Evolutionary conservation across 2,888 invertebrate genomes (phyloP).

Genomic region (Lathronympha strigana): DNA sequence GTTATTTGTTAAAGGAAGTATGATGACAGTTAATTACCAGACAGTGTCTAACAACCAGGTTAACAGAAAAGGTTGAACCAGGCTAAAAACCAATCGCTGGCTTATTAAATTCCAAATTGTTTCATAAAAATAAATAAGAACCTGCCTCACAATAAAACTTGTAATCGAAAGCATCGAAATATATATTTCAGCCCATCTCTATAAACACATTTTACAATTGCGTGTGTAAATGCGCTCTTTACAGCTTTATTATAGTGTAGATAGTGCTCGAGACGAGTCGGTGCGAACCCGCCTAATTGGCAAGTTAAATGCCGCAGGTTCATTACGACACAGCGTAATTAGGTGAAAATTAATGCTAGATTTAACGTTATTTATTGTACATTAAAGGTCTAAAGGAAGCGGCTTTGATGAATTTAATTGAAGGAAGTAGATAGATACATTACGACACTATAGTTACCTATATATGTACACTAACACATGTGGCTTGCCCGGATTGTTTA

Average conservation of each 20-base stretch:
- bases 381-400: constrained; percentile 38
- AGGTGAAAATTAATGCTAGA: constrained; percentile 40
- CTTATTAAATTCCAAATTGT: too few relatives aligned
- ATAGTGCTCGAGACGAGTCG: constrained; percentile 5
- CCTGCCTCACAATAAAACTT: too few relatives aligned
- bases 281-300: constrained; percentile 37
- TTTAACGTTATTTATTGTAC: constrained; percentile 37
- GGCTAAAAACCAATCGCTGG: too few relatives aligned
- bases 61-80: too few relatives aligned
- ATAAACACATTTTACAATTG: not conserved
- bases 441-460: not conserved
- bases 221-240: not conserved
- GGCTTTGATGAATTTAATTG: constrained; percentile 34
- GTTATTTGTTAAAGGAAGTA: too few relatives aligned
- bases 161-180: too few relatives aligned
- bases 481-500: too few relatives aligned
- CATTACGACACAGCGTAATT: constrained; percentile 40
- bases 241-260: not conserved
- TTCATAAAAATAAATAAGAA: too few relatives aligned
- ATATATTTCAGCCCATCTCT: not conserved
- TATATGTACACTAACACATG: too few relatives aligned
- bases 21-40: too few relatives aligned
- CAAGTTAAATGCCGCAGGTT: constrained; percentile 36
- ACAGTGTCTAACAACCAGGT: too few relatives aligned
- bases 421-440: not conserved